Percentiles rank a stretch among this genome's conserved stretches.
Conservation (phyloP, 1,140 invertebrate genomes). For the Drosophila albomicans region DNA sequence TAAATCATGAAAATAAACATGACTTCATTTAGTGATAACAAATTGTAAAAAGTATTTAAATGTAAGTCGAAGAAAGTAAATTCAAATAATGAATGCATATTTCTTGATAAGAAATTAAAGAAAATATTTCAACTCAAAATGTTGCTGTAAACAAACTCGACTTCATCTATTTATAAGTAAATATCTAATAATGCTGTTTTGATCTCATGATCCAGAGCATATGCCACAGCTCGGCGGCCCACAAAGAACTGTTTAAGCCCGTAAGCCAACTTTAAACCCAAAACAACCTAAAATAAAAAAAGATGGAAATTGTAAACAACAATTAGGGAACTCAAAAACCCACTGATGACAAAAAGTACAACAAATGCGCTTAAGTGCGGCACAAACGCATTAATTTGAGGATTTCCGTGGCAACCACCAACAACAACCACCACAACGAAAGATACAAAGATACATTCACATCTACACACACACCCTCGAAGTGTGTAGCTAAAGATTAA, state of each 20-base stretch:
- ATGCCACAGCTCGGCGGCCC: conserved; percentile 17
- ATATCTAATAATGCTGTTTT: conserved; percentile 13
- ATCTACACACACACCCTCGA: conserved; percentile 1
- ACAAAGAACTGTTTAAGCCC: conserved; percentile 21
- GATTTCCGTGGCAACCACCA: conserved; percentile 34
- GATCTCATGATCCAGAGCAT: conserved; percentile 17
- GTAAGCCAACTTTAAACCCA: conserved; percentile 31
- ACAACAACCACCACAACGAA: conserved; percentile 29
- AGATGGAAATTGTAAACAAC: conserved; percentile 73
- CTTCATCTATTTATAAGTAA: conserved; percentile 4
- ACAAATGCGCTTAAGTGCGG: conserved; percentile 40
- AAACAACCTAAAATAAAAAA: conserved; percentile 15
- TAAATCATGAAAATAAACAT: too few species aligned
- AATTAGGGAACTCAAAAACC: conserved; percentile 61
- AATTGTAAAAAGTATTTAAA: too few species aligned
- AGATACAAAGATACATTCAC: background rate
- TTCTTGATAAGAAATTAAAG: too few species aligned
- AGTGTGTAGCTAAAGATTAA: conserved; percentile 42
- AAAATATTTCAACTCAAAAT: too few species aligned
- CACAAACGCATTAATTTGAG: conserved; percentile 42
- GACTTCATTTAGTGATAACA: too few species aligned
- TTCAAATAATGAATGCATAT: too few species aligned
- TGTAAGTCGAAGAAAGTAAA: too few species aligned
- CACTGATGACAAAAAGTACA: conserved; percentile 45
- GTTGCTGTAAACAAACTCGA: background rate